phyloP scores from a whole-genome alignment of 2,797 vertebrate genomes.

The Catamblyrhynchus diadema region DNA sequence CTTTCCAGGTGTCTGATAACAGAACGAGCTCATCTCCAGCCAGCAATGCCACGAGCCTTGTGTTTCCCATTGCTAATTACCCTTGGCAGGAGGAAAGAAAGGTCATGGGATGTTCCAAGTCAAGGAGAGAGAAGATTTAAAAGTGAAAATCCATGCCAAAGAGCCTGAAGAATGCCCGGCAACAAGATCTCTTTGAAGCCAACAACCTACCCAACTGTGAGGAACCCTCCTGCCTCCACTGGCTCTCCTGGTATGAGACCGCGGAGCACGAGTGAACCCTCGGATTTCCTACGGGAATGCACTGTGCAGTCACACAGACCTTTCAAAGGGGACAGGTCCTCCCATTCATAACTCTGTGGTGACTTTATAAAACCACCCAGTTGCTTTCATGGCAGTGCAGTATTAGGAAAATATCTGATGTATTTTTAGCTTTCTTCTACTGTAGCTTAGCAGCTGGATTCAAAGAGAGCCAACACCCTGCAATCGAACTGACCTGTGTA shows the following conservation, averaged over 20 bases:
- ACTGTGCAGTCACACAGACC: not conserved
- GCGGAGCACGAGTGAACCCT: rapidly evolving
- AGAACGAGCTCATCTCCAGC: not conserved
- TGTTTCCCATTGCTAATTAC: not conserved
- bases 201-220: not conserved
- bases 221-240: not conserved
- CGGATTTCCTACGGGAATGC: not conserved
- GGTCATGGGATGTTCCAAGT: not conserved
- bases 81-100: not conserved
- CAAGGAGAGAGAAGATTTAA: not conserved
- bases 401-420: slow-evolving; percentile 52
- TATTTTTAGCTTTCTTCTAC: slow-evolving; percentile 64
- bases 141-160: not conserved
- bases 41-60: not conserved
- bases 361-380: not conserved
- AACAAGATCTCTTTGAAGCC: slow-evolving; percentile 25
- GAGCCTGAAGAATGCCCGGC: not conserved
- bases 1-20: not conserved
- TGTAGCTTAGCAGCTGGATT: slow-evolving; percentile 52
- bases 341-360: not conserved
- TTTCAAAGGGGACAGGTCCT: not conserved
- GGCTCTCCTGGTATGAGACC: not conserved
- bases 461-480: not conserved
- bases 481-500: not conserved
- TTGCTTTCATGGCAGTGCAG: not conserved